Percentiles rank a stretch among this genome's conserved stretches.
These are phyloP conservation scores for Suillia variegata DNA, from an alignment of 2,888 invertebrate species.

Conservation along the genomic window DNA sequence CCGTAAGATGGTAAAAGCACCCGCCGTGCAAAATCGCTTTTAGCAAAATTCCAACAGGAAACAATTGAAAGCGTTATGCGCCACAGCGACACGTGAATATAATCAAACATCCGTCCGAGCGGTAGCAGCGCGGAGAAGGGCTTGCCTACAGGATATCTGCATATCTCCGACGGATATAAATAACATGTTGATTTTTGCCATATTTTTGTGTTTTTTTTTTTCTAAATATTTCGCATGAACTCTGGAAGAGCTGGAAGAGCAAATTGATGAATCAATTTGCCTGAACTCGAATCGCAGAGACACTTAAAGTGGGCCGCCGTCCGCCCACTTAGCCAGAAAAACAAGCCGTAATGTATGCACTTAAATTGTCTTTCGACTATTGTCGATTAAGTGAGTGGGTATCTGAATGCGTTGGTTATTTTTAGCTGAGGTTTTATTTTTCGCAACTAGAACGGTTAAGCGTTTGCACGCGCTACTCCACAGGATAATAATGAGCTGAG, in stretches of 20 bases:
- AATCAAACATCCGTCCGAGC: constrained; percentile 40
- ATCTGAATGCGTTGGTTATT: background rate
- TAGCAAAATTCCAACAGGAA: constrained; percentile 45
- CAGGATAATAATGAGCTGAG: constrained; percentile 38
- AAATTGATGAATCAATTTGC: constrained; percentile 19
- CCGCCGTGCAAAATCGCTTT: background rate
- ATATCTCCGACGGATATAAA: constrained; percentile 43
- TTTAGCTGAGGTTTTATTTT: constrained; percentile 1
- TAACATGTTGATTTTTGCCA: constrained; percentile 41
- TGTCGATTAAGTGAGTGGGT: constrained; percentile 11
- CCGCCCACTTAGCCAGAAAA: constrained; percentile 38
- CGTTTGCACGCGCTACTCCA: constrained; percentile 41
- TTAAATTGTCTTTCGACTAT: constrained; percentile 4
- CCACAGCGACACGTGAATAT: constrained; percentile 49
- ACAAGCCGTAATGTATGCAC: constrained; percentile 10
- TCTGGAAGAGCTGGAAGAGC: too few species aligned
- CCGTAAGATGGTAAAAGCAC: background rate
- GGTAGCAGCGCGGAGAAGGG: background rate
- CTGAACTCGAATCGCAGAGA: constrained; percentile 5
- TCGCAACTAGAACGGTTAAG: constrained; percentile 31
- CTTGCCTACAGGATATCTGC: constrained; percentile 24
- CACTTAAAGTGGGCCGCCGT: constrained; percentile 32
- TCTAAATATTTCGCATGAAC: background rate
- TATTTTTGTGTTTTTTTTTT: constrained; percentile 6
- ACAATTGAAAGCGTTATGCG: constrained; percentile 37